These are phyloP conservation scores for Stigmatopora nigra DNA, from an alignment of 2,113 vertebrate species.

Conservation along the genomic window DNA sequence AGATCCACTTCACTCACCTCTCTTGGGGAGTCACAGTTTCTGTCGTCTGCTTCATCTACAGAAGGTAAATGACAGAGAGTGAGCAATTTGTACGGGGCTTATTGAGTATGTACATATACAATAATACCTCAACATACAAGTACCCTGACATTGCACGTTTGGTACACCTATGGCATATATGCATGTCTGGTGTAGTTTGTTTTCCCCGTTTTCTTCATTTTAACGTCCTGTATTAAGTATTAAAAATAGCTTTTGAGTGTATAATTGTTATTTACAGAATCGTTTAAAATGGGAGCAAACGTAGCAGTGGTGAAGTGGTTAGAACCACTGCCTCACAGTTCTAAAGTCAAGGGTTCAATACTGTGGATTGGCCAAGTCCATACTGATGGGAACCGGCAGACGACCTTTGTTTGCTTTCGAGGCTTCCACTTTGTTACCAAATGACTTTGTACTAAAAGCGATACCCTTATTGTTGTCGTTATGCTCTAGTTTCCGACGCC, in stretches of 20 bases:
- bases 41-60: constrained; percentile 81
- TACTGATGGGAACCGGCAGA: neutral
- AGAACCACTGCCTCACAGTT: too few relatives aligned
- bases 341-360: too few relatives aligned
- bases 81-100: constrained; percentile 42
- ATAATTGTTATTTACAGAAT: too few relatives aligned
- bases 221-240: too few relatives aligned
- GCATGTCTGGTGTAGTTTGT: too few relatives aligned
- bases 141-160: neutral
- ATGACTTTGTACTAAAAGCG: constrained; percentile 18
- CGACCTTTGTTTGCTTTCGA: neutral
- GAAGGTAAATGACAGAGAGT: constrained; percentile 45
- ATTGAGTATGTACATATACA: constrained; percentile 18
- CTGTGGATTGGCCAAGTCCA: too few relatives aligned
- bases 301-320: too few relatives aligned
- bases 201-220: too few relatives aligned
- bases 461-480: constrained; percentile 60
- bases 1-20: constrained; percentile 74
- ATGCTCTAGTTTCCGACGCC: constrained; percentile 63
- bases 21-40: constrained; percentile 80
- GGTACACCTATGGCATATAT: neutral
- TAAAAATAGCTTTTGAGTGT: too few relatives aligned
- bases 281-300: too few relatives aligned
- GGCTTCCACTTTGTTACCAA: neutral
- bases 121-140: too few relatives aligned